phyloP scores from a whole-genome alignment of 2,888 invertebrate species.

The Sinotaia quadrata region DNA sequence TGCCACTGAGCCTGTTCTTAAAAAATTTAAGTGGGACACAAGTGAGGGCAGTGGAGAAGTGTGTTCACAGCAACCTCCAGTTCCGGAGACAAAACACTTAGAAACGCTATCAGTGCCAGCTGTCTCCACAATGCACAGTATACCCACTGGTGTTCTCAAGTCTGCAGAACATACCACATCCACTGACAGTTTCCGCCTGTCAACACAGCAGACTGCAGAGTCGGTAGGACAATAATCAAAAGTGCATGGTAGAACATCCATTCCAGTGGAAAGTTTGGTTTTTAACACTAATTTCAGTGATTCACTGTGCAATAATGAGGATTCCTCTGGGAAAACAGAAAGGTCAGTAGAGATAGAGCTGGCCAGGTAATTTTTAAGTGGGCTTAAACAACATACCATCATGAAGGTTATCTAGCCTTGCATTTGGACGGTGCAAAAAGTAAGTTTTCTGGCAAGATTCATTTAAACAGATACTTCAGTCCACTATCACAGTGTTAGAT shows the following conservation, averaged over 20 bases:
- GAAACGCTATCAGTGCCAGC: conserved; percentile 3
- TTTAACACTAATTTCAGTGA: background rate
- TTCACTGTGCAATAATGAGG: background rate
- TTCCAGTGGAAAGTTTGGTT: background rate
- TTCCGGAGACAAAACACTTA: background rate
- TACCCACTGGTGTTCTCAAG: background rate
- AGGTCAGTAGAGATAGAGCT: no score
- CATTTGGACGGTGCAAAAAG: no score
- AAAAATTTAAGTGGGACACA: conserved; percentile 31
- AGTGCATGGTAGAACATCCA: background rate
- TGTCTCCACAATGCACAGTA: background rate
- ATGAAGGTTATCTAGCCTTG: no score
- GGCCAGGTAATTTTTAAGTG: no score
- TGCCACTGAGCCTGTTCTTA: conserved; percentile 27
- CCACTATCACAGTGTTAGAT: no score
- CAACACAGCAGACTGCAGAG: conserved; percentile 5
- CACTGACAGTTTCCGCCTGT: background rate
- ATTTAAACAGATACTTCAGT: no score
- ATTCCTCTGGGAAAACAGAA: no score
- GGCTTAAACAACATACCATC: no score
- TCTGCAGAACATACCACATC: conserved; percentile 12
- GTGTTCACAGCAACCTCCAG: background rate
- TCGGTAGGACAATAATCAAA: conserved; percentile 11
- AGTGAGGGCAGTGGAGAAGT: conserved; percentile 8
- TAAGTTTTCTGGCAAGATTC: no score